Evolutionary conservation across 2,797 vertebrate genomes (phyloP).

Genomic region (Enteromius unitaeniatus): DNA sequence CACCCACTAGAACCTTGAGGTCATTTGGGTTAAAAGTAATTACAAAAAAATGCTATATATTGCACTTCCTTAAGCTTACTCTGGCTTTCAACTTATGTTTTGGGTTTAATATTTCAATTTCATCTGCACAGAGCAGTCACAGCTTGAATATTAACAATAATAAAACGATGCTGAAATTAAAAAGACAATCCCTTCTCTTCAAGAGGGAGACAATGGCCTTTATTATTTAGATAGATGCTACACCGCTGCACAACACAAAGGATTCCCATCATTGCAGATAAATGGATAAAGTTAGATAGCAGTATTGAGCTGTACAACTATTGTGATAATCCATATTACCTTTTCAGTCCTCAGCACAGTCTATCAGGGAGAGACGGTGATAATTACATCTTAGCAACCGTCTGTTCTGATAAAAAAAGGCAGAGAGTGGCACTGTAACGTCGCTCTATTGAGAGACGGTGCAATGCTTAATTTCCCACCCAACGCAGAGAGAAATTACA

Average conservation of each 20-base stretch:
- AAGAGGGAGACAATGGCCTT: slow-evolving; percentile 74
- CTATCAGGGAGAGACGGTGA: slow-evolving; percentile 79
- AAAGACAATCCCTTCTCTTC: slow-evolving; percentile 62
- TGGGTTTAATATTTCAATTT: slow-evolving; percentile 69
- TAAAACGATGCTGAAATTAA: slow-evolving; percentile 68
- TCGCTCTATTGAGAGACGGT: slow-evolving; percentile 65
- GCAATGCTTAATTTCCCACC: slow-evolving; percentile 55
- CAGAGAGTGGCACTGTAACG: slow-evolving; percentile 62
- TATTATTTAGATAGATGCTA: slow-evolving; percentile 84
- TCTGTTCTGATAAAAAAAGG: slow-evolving; percentile 77
- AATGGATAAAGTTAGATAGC: slow-evolving; percentile 82
- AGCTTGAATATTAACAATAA: slow-evolving; percentile 78
- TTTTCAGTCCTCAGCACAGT: slow-evolving; percentile 75
- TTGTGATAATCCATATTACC: slow-evolving; percentile 83
- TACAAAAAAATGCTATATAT: slow-evolving; percentile 10
- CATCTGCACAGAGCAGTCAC: slow-evolving; percentile 66
- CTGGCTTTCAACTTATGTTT: slow-evolving; percentile 63
- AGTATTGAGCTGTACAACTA: slow-evolving; percentile 79
- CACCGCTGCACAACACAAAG: slow-evolving; percentile 78
- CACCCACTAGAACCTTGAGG: slow-evolving; percentile 1
- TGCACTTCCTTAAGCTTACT: slow-evolving; percentile 15
- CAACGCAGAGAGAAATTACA: slow-evolving; percentile 72
- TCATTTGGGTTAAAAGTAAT: slow-evolving; percentile 27
- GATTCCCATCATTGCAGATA: slow-evolving; percentile 81
- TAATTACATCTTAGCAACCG: slow-evolving; percentile 83